Percentiles rank a stretch among this genome's conserved stretches.
phyloP scores from a whole-genome alignment of 2,888 invertebrate genomes.

The Papilio elwesi region DNA sequence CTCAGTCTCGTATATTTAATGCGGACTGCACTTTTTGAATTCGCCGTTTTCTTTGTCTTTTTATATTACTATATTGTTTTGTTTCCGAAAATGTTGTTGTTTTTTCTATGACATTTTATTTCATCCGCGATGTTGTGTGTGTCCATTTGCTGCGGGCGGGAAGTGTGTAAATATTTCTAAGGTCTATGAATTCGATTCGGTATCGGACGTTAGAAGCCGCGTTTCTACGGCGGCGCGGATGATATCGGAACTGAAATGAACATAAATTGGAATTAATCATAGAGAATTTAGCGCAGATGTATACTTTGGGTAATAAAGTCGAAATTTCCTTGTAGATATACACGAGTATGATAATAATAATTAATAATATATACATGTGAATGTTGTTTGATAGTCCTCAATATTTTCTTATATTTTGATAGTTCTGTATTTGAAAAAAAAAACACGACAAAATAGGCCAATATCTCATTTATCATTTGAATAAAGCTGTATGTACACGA shows the following conservation, averaged over 20 bases:
- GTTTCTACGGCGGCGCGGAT: slow-evolving; percentile 62
- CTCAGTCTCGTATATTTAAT: slow-evolving; percentile 64
- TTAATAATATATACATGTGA: slow-evolving; percentile 80
- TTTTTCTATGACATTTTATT: slow-evolving; percentile 72
- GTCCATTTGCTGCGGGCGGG: slow-evolving; percentile 81
- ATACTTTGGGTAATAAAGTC: slow-evolving; percentile 78
- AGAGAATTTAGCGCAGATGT: slow-evolving; percentile 77
- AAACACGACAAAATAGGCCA: slow-evolving; percentile 81
- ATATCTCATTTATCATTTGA: slow-evolving; percentile 81
- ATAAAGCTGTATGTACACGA: slow-evolving; percentile 68
- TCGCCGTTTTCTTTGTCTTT: slow-evolving; percentile 62
- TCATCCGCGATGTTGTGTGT: slow-evolving; percentile 75
- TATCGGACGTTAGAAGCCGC: slow-evolving; percentile 65
- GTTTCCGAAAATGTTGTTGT: slow-evolving; percentile 63
- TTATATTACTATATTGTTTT: slow-evolving; percentile 50
- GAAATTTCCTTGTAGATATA: slow-evolving; percentile 82
- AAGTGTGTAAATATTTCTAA: slow-evolving; percentile 79
- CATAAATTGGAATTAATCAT: slow-evolving; percentile 69
- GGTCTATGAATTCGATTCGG: slow-evolving; percentile 78
- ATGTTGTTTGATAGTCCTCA: slow-evolving; percentile 84
- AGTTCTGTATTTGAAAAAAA: slow-evolving; percentile 78
- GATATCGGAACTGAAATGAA: slow-evolving; percentile 71
- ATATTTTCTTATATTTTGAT: slow-evolving; percentile 86
- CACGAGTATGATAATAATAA: slow-evolving; percentile 76
- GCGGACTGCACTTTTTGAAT: slow-evolving; percentile 61